Evolutionary conservation across 2,888 invertebrate genomes (phyloP).

Genomic region (Cryptosula pallasiana): DNA sequence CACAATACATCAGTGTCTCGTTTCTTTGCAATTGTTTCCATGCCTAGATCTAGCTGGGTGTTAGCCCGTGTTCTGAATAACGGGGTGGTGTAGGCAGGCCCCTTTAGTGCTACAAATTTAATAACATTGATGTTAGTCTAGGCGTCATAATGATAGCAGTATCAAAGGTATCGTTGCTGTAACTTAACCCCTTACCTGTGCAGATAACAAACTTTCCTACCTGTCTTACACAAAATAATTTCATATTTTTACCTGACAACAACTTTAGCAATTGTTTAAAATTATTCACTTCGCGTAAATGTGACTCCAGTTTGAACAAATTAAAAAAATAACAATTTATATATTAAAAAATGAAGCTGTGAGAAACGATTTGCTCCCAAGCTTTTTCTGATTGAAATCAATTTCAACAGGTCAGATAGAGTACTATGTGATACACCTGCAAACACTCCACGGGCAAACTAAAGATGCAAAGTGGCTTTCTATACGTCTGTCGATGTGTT

Average conservation of each 20-base stretch:
- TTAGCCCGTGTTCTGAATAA: neutral
- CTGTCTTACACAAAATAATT: neutral
- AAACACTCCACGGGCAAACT: neutral
- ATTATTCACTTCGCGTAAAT: too few relatives aligned
- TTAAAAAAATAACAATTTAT: too few relatives aligned
- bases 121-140: neutral
- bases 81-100: too few relatives aligned
- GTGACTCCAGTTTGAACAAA: too few relatives aligned
- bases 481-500: too few relatives aligned
- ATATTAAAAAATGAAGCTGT: too few relatives aligned
- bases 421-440: neutral
- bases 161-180: neutral
- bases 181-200: neutral
- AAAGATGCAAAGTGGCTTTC: neutral
- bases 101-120: too few relatives aligned
- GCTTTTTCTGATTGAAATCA: neutral
- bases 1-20: too few relatives aligned
- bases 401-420: neutral
- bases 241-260: too few relatives aligned
- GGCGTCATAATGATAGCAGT: slow-evolving; percentile 18
- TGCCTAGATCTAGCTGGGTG: neutral
- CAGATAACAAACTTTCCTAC: neutral
- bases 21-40: neutral
- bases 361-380: too few relatives aligned
- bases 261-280: too few relatives aligned